Evolutionary conservation across 2,113 vertebrate species (phyloP).

Genomic region (Apodemus speciosus): DNA sequence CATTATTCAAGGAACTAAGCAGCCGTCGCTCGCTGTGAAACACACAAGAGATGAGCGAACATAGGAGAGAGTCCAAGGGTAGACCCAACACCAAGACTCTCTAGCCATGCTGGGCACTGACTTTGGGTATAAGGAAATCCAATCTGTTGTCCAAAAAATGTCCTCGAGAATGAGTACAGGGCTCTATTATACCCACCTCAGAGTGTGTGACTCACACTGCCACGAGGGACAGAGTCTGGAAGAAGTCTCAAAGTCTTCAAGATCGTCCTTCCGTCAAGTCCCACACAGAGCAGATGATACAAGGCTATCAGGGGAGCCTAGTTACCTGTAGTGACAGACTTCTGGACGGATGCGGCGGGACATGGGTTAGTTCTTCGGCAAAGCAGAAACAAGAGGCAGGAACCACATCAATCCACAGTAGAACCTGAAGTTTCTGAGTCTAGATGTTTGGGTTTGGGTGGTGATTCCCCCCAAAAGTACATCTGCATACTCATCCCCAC

Average conservation of each 20-base stretch:
- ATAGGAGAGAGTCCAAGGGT: too few relatives aligned
- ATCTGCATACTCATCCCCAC: accelerated
- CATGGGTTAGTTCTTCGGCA: background rate
- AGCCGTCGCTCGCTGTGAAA: background rate
- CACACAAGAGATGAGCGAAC: too few relatives aligned
- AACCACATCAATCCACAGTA: background rate
- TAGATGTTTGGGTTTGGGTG: background rate
- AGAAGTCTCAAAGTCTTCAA: background rate
- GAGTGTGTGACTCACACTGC: accelerated
- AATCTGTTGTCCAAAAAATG: background rate
- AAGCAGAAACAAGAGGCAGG: background rate
- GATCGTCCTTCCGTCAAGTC: background rate
- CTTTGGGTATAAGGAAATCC: background rate
- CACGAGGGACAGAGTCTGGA: background rate
- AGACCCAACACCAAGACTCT: accelerated
- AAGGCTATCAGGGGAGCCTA: background rate
- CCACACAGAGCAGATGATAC: background rate
- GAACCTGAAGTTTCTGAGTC: too few relatives aligned
- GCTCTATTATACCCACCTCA: accelerated
- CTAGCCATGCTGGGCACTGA: background rate
- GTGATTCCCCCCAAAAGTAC: background rate
- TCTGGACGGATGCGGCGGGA: too few relatives aligned
- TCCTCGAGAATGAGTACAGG: background rate
- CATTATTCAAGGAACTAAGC: background rate
- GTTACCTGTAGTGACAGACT: background rate